phyloP scores from a whole-genome alignment of 2,888 invertebrate species.

The Lasiommata megera region DNA sequence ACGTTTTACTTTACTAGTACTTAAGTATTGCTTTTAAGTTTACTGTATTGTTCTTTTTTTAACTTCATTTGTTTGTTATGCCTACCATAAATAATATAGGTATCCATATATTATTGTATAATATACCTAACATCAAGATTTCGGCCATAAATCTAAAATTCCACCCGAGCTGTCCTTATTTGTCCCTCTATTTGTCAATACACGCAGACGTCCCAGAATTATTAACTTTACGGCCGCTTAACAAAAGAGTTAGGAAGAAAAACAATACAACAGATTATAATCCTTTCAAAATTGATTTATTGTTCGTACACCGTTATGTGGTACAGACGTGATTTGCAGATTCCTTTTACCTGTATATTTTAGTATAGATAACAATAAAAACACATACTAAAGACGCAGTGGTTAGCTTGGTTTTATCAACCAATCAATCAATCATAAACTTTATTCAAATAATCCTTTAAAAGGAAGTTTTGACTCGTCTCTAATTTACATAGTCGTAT shows the following conservation, averaged over 20 bases:
- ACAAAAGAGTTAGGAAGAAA: conserved; percentile 43
- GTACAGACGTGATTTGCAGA: conserved; percentile 6
- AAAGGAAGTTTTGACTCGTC: too few species aligned
- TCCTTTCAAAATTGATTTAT: conserved; percentile 65
- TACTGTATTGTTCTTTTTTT: too few species aligned
- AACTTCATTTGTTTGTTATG: too few species aligned
- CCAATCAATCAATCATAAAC: too few species aligned
- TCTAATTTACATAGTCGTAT: too few species aligned
- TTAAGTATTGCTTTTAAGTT: too few species aligned
- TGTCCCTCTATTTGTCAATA: conserved; percentile 53
- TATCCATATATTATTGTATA: too few species aligned
- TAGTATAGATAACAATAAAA: conserved; percentile 7
- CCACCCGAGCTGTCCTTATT: conserved; percentile 46
- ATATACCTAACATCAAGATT: not conserved
- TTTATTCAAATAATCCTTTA: too few species aligned
- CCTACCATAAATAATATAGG: too few species aligned
- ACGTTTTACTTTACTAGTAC: too few species aligned
- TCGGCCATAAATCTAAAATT: conserved; percentile 54
- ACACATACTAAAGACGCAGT: too few species aligned
- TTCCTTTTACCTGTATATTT: not conserved
- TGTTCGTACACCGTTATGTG: conserved; percentile 22
- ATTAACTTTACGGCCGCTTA: conserved; percentile 37
- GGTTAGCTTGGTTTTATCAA: too few species aligned
- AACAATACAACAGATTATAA: conserved; percentile 58
- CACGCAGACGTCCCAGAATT: conserved; percentile 35